Conservation (phyloP, 2,888 invertebrate species). For the Limnephilus rhombicus region DNA sequence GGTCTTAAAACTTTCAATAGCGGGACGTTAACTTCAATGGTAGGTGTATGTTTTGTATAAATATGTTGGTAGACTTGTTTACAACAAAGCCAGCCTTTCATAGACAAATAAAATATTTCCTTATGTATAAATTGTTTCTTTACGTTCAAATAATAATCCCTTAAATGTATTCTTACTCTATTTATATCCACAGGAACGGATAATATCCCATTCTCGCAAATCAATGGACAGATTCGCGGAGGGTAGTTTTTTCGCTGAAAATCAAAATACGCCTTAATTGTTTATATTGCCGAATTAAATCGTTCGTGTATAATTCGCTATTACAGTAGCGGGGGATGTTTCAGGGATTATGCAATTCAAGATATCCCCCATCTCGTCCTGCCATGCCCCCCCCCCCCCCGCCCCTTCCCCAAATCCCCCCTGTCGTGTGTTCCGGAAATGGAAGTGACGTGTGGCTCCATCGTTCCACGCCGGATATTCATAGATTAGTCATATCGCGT, state of each 20-base stretch:
- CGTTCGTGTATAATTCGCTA: conserved; percentile 53
- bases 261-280: conserved; percentile 55
- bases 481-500: conserved; percentile 72
- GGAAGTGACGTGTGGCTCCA: conserved; percentile 72
- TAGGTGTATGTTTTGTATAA: not conserved
- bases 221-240: not conserved
- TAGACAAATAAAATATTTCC: too few species aligned
- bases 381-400: conserved; percentile 19
- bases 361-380: conserved; percentile 11
- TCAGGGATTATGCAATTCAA: conserved; percentile 33
- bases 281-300: conserved; percentile 56
- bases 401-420: conserved; percentile 18
- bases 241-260: conserved; percentile 5
- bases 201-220: not conserved
- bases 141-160: not conserved
- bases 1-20: not conserved
- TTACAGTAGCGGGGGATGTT: conserved; percentile 45
- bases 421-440: conserved; percentile 69
- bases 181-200: not conserved
- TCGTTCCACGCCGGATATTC: conserved; percentile 73
- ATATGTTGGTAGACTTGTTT: not conserved
- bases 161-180: not conserved
- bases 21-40: not conserved
- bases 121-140: not conserved
- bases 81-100: not conserved